These are phyloP conservation scores for Orgyia antiqua DNA, from an alignment of 2,888 invertebrate genomes.

Conservation along the genomic window DNA sequence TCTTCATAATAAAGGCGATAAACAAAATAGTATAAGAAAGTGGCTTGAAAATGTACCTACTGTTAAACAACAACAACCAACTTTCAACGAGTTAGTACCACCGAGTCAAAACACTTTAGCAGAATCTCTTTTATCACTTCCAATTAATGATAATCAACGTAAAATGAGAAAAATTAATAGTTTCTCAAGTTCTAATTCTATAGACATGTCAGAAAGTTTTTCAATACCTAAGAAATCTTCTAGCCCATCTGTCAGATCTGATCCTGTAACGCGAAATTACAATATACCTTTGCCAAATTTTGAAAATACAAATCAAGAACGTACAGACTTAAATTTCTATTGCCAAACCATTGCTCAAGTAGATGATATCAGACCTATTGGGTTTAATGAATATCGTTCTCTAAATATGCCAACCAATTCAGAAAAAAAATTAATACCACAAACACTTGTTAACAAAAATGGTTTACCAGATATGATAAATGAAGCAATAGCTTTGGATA, in stretches of 20 bases:
- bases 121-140: slow-evolving; percentile 56
- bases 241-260: slow-evolving; percentile 64
- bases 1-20: slow-evolving; percentile 79
- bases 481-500: slow-evolving; percentile 80
- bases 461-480: slow-evolving; percentile 81
- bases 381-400: slow-evolving; percentile 39
- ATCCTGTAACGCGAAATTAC: slow-evolving; percentile 57
- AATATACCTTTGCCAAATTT: slow-evolving; percentile 66
- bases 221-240: slow-evolving; percentile 43
- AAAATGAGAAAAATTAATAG: slow-evolving; percentile 59
- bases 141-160: slow-evolving; percentile 38
- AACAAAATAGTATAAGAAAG: slow-evolving; percentile 85
- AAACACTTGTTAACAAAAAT: slow-evolving; percentile 48
- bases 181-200: slow-evolving; percentile 46
- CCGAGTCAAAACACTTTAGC: slow-evolving; percentile 42
- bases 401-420: slow-evolving; percentile 40
- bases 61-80: slow-evolving; percentile 44
- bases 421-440: slow-evolving; percentile 37
- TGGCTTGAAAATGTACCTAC: slow-evolving; percentile 86
- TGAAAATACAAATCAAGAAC: slow-evolving; percentile 33
- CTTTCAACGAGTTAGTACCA: slow-evolving; percentile 41
- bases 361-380: slow-evolving; percentile 53
- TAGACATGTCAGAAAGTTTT: slow-evolving; percentile 42
- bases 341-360: slow-evolving; percentile 48
- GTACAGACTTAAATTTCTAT: slow-evolving; percentile 37